Evolutionary conservation across 2,113 vertebrate genomes (phyloP).

Genomic region (Cephalopterus ornatus): DNA sequence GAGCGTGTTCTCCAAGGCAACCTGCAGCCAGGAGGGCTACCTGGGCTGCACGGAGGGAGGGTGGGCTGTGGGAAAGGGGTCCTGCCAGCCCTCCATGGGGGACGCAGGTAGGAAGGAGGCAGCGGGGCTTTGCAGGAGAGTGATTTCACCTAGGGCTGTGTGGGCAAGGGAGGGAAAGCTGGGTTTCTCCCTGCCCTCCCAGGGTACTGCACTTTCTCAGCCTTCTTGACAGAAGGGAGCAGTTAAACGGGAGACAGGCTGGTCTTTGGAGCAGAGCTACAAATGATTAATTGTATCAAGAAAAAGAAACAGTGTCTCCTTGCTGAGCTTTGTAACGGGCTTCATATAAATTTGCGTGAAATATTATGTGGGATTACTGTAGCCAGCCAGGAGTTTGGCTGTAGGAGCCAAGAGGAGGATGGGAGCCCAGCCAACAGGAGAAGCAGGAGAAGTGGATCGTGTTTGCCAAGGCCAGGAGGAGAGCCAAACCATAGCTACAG

Average conservation of each 20-base stretch:
- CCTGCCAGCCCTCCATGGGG: fast-evolving
- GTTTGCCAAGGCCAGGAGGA: conserved; percentile 64
- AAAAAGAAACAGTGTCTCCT: conserved; percentile 72
- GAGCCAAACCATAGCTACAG: conserved; percentile 62
- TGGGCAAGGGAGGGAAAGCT: background rate
- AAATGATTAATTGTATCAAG: conserved; percentile 73
- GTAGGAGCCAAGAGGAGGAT: conserved; percentile 62
- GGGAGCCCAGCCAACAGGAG: conserved; percentile 69
- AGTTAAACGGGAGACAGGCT: conserved; percentile 12
- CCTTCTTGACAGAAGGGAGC: background rate
- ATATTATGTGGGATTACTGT: conserved; percentile 75
- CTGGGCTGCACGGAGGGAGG: background rate
- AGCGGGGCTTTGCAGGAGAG: background rate
- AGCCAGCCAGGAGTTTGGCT: conserved; percentile 62
- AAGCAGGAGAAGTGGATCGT: conserved; percentile 60
- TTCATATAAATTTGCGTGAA: conserved; percentile 75
- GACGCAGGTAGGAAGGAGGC: background rate
- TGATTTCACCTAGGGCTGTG: background rate
- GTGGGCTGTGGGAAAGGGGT: background rate
- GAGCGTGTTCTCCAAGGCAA: background rate
- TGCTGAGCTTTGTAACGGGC: conserved; percentile 65
- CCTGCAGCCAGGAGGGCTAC: background rate
- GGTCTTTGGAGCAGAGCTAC: conserved; percentile 38
- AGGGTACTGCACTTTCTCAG: background rate
- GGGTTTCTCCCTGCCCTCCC: background rate